Conservation (phyloP, 1,140 invertebrate species). For the Tribolium madens region DNA sequence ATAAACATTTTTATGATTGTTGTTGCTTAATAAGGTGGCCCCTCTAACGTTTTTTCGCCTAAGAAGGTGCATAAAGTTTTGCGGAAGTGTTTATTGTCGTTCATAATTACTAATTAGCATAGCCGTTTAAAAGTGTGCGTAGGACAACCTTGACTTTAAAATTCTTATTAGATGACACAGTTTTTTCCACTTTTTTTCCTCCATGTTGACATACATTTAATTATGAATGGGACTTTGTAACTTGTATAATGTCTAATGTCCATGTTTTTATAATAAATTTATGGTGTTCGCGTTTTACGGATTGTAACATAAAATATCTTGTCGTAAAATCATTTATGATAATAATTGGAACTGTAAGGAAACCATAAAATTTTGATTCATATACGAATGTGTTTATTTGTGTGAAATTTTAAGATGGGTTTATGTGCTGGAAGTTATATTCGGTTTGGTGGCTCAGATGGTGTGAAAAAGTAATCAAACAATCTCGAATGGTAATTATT, state of each 20-base stretch:
- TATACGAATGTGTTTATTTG: not conserved
- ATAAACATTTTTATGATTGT: not conserved
- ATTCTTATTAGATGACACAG: not conserved
- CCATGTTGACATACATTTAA: not conserved
- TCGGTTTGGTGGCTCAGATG: too few species aligned
- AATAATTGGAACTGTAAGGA: not conserved
- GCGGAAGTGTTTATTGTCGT: not conserved
- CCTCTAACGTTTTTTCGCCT: not conserved
- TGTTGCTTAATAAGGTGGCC: not conserved
- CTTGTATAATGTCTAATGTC: too few species aligned
- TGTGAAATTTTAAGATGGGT: not conserved
- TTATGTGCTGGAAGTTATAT: not conserved
- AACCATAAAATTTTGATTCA: not conserved
- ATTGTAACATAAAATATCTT: not conserved
- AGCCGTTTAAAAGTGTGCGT: not conserved
- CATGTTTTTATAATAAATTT: not conserved
- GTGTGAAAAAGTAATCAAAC: not conserved
- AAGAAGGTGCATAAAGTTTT: not conserved
- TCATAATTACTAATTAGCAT: not conserved
- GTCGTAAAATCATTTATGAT: not conserved
- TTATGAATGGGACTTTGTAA: not conserved
- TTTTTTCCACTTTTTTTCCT: not conserved
- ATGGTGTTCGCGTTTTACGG: not conserved
- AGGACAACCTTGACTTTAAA: not conserved
- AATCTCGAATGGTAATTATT: too few species aligned